Evolutionary conservation across 2,888 invertebrate species (phyloP).

Genomic region (Tuberolachnus salignus): DNA sequence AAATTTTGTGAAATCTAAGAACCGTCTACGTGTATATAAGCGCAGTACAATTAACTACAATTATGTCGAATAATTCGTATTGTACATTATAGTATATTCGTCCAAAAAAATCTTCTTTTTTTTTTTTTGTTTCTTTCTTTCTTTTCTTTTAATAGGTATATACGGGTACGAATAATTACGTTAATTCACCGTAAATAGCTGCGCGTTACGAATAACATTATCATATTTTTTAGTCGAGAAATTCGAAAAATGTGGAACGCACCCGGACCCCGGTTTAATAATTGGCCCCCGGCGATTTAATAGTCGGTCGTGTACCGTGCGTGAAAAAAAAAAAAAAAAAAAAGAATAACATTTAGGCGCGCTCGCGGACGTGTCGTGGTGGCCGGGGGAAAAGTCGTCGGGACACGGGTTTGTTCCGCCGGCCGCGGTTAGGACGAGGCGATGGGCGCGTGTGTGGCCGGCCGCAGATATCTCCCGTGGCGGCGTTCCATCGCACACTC

Average conservation of each 20-base stretch:
- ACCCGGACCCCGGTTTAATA: not conserved
- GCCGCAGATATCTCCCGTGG: not conserved
- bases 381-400: not conserved
- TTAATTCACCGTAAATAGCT: too few relatives aligned
- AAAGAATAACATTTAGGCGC: not conserved
- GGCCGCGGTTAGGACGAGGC: too few relatives aligned
- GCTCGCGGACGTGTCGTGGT: not conserved
- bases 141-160: not conserved
- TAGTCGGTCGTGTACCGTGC: not conserved
- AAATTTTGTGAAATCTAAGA: too few relatives aligned
- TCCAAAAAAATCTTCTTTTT: too few relatives aligned
- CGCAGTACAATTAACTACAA: too few relatives aligned
- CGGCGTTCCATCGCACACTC: constrained; percentile 8
- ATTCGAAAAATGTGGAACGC: constrained; percentile 11
- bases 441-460: constrained; percentile 9
- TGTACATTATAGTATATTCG: too few relatives aligned
- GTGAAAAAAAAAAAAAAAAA: too few relatives aligned
- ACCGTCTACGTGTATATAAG: too few relatives aligned
- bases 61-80: too few relatives aligned
- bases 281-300: not conserved
- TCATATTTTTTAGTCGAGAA: not conserved
- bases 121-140: too few relatives aligned
- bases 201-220: too few relatives aligned
- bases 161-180: not conserved
- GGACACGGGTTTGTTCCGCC: not conserved